phyloP scores from a whole-genome alignment of 2,797 vertebrate species.

The Antrozous pallidus region DNA sequence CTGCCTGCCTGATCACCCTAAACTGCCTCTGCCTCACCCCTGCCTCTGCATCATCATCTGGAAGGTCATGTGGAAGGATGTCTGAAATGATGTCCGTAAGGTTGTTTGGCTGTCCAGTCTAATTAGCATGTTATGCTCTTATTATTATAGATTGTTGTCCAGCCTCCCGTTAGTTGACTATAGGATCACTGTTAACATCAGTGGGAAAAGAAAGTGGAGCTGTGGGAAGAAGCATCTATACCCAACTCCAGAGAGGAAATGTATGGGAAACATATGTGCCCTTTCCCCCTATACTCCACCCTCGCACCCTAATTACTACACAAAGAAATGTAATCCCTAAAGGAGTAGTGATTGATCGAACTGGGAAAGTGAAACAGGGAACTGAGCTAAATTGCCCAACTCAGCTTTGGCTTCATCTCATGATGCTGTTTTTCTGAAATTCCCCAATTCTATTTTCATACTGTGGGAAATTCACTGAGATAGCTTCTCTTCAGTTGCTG shows the following conservation, averaged over 20 bases:
- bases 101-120: fast-evolving
- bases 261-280: not conserved
- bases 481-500: not conserved
- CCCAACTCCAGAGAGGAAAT: not conserved
- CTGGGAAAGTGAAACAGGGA: not conserved
- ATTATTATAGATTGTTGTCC: not conserved
- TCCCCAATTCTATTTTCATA: not conserved
- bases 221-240: not conserved
- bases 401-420: not conserved
- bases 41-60: fast-evolving
- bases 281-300: fast-evolving
- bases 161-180: not conserved
- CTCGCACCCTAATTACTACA: not conserved
- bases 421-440: not conserved
- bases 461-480: not conserved
- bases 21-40: too few relatives aligned
- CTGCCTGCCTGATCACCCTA: too few relatives aligned
- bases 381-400: not conserved
- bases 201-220: not conserved
- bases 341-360: not conserved
- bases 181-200: not conserved
- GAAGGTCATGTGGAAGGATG: too few relatives aligned
- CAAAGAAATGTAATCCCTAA: not conserved
- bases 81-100: too few relatives aligned
- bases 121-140: too few relatives aligned